Evolutionary conservation across 2,113 vertebrate genomes (phyloP), one percentile per base, ranked within the genome.

Genomic region (Mesitornis unicolor): DNA sequence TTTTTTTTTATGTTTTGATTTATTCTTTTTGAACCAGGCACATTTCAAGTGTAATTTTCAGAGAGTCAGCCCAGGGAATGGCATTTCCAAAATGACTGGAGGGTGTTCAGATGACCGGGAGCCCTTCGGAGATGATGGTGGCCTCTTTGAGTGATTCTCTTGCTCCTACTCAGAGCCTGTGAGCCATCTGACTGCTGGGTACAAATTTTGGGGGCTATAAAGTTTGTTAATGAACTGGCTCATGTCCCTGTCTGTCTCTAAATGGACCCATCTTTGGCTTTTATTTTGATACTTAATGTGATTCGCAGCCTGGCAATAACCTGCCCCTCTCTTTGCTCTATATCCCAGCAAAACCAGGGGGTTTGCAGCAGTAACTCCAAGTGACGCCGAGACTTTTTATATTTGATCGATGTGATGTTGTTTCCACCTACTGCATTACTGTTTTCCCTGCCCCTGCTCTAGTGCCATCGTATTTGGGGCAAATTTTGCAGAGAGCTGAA

Each of bases 341-440:
- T 16, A 8, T n/a, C 57, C 40, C 11, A 2, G n/a, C n/a, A 54
- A 24, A 68, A 7, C 47, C 19, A 3, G 19, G n/a, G 47, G 48
- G 28, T 33, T 0, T 1, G 24, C 28, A 11, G 33, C 47, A 17
- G 22, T 6, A 24, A 6, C 63, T 21, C 33, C 2, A 63, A 60
- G 63, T 4, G 11, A 9, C 5, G 7, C 73, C 67, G 69, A 73
- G 43, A 35, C 29, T 6, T 76, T 38, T 69, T 28, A 6, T 5
- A 56, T 64, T 16, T 4, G 31, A 59, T 82, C 47, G 33, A 5
- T 48, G 8, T 2, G 14, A 67, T 40, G 13, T 59, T 80, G 40
- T 80, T 86, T 84, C 64, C 60, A 80, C 59, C 59, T 77, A 6
- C 50, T 36, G 21, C 64, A 9, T 64, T 89, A 76, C 74, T 76